phyloP scores from a whole-genome alignment of 2,113 vertebrate species.

The Corythoichthys intestinalis region DNA sequence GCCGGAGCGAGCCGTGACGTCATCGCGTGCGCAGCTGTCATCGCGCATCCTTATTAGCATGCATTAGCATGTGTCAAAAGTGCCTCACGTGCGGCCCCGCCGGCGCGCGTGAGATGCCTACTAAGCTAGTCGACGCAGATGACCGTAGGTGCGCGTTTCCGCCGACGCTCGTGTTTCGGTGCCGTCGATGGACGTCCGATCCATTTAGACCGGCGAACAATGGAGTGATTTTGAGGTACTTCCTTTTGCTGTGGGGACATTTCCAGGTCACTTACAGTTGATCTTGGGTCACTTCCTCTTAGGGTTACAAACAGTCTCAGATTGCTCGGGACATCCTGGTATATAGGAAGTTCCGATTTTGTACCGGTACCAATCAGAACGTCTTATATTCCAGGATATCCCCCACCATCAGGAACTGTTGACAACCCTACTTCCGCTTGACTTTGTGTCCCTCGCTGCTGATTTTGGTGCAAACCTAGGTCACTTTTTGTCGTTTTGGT shows the following conservation, averaged over 20 bases:
- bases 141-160: not conserved
- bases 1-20: conserved; percentile 34
- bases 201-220: too few species aligned
- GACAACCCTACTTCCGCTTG: too few species aligned
- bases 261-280: not conserved
- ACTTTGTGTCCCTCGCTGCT: too few species aligned
- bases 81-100: conserved; percentile 38
- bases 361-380: too few species aligned
- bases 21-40: conserved; percentile 69
- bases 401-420: too few species aligned
- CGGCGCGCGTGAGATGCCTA: not conserved
- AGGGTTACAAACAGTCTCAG: too few species aligned
- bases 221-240: not conserved
- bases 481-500: too few species aligned
- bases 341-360: too few species aligned
- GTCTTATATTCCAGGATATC: too few species aligned
- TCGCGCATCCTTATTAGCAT: conserved; percentile 75
- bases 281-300: not conserved
- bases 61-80: conserved; percentile 80
- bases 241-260: not conserved
- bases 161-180: not conserved
- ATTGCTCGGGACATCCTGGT: too few species aligned
- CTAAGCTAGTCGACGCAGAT: not conserved
- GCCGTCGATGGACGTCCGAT: too few species aligned
- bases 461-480: too few species aligned